Evolutionary conservation across 2,888 invertebrate genomes (phyloP), one percentile per base, ranked within the genome.

Genomic region (Lycophotia porphyrea): DNA sequence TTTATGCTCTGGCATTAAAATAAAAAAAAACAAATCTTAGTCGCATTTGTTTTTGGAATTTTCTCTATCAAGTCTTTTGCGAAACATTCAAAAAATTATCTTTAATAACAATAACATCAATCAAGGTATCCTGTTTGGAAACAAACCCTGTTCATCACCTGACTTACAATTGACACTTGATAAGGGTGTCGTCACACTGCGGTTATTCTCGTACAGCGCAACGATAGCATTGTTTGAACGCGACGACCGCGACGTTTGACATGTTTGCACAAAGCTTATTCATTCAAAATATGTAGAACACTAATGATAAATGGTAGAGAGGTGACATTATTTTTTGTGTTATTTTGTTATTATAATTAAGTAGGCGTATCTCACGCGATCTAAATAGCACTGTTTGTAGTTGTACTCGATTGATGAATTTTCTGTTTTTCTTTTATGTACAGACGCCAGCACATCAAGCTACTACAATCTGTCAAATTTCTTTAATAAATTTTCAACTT

Each of bases 141-240:
- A 31, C 44, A 60, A 63, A 68, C 64, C 68, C 49, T 67, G 70
- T 73, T 69, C 67, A 67, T 83, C 80, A 76, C 71, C 75, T 76
- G 82, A 82, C 65, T 79, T 72, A 11, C 18, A 52, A 75, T 69
- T 85, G 87, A 82, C 86, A 80, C 61, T 34, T 81, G 90, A 90
- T 88, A 90, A 89, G 85, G 87, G 78, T 85, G 80, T 76, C 85
- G 87, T 87, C 90, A 90, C 87, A 88, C 81, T 87, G 88, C 84
- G 79, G 85, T 76, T 81, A 77, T 81, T 82, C 77, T 82, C 79
- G 83, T 84, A 72, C 77, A 69, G 74, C 72, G 70, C 69, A 49
- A 67, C 72, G 85, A 87, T 84, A 87, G 55, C 79, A 81, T 85
- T 88, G 88, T 88, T 88, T 88, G 81, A 67, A 71, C 71, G 73